Percentiles rank a stretch among this genome's conserved stretches.
phyloP scores from a whole-genome alignment of 2,888 invertebrate species.

The Hypsopygia costalis region DNA sequence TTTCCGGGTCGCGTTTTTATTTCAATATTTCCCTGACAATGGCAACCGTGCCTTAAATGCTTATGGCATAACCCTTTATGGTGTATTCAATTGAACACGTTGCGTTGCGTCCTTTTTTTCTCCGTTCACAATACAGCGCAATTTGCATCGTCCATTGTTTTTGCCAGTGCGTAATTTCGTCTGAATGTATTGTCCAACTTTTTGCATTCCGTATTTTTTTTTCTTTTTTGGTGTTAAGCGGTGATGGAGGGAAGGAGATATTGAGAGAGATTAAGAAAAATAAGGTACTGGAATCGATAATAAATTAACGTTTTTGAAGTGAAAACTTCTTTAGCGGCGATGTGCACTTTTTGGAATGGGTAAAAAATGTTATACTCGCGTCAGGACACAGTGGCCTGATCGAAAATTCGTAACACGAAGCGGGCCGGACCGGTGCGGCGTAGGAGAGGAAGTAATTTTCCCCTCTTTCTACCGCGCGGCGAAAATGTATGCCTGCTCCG shows the following conservation, averaged over 20 bases:
- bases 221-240: constrained; percentile 2
- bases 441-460: too few species aligned
- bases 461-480: too few species aligned
- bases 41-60: constrained; percentile 48
- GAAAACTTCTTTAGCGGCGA: too few species aligned
- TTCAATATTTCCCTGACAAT: constrained; percentile 53
- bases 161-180: constrained; percentile 56
- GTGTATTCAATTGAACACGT: constrained; percentile 21
- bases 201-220: constrained; percentile 16
- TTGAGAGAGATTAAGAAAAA: too few species aligned
- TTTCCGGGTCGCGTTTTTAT: constrained; percentile 46
- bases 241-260: constrained; percentile 1
- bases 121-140: constrained; percentile 52
- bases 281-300: too few species aligned
- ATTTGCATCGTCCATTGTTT: constrained; percentile 76
- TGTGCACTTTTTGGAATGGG: too few species aligned
- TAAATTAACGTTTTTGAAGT: too few species aligned
- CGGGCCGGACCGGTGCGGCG: too few species aligned
- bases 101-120: constrained; percentile 40
- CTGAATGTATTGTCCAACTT: constrained; percentile 10
- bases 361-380: too few species aligned
- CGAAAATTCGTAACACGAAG: too few species aligned
- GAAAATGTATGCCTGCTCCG: too few species aligned
- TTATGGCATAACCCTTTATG: constrained; percentile 22
- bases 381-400: too few species aligned